phyloP scores from a whole-genome alignment of 92 coral and sea anemone genomes.

The Blastomussa wellsi region DNA sequence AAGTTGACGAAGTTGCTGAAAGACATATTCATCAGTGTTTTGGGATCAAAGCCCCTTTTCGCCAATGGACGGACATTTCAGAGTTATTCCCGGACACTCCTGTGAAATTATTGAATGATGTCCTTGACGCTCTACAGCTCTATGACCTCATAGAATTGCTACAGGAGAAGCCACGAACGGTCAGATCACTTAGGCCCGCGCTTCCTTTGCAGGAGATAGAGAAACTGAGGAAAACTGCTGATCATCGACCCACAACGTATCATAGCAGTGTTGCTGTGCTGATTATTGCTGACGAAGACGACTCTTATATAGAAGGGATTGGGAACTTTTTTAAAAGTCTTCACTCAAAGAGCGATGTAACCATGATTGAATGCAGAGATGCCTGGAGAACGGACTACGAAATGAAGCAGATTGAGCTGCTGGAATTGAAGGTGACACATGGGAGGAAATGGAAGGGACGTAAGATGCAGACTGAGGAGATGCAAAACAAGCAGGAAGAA shows the following conservation, averaged over 20 bases:
- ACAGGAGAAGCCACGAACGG: neutral
- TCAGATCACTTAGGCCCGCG: neutral
- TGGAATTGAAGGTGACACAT: no score
- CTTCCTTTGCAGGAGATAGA: neutral
- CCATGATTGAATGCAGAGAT: neutral
- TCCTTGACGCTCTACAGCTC: slow-evolving; percentile 21
- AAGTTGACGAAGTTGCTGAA: neutral
- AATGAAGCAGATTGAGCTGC: no score
- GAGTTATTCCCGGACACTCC: slow-evolving; percentile 21
- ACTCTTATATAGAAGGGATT: neutral
- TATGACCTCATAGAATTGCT: slow-evolving; percentile 27
- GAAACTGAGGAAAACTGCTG: neutral
- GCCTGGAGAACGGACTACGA: neutral
- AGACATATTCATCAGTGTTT: neutral
- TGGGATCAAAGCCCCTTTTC: neutral
- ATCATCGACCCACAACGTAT: neutral
- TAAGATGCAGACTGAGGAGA: neutral
- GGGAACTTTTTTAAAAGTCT: neutral
- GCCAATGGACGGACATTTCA: neutral
- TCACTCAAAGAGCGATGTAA: neutral
- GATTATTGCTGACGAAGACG: neutral
- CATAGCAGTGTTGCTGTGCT: slow-evolving; percentile 20
- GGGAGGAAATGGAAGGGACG: no score
- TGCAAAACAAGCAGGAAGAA: neutral
- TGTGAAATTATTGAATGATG: slow-evolving; percentile 3